These are phyloP conservation scores for Penaeus chinensis DNA, from an alignment of 1,140 invertebrate species.

Conservation along the genomic window DNA sequence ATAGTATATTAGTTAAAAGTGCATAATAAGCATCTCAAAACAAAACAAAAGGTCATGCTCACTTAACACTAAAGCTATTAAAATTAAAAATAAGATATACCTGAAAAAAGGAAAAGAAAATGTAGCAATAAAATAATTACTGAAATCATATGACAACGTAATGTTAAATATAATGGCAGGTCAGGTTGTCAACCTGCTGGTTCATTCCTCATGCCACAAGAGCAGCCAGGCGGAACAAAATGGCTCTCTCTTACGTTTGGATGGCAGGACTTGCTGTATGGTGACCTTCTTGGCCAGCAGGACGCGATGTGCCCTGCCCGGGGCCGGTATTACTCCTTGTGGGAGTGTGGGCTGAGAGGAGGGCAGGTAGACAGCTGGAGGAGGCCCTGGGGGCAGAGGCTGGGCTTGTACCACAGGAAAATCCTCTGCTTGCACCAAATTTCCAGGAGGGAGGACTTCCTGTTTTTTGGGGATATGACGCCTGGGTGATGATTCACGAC, in stretches of 20 bases:
- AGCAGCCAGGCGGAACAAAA: conserved; percentile 47
- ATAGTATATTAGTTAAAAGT: no score
- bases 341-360: conserved; percentile 39
- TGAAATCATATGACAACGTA: no score
- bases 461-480: conserved; percentile 22
- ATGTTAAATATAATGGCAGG: no score
- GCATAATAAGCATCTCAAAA: no score
- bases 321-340: conserved; percentile 39
- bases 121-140: not conserved
- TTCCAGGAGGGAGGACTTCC: conserved; percentile 27
- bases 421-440: conserved; percentile 41
- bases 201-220: conserved; percentile 51
- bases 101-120: conserved; percentile 2
- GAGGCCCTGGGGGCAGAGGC: conserved; percentile 59
- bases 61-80: not conserved
- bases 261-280: conserved; percentile 71
- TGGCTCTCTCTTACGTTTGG: conserved; percentile 71
- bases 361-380: conserved; percentile 57
- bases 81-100: conserved; percentile 1
- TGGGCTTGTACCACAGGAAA: conserved; percentile 60
- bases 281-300: conserved; percentile 67
- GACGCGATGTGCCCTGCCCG: conserved; percentile 62
- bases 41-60: no score
- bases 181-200: not conserved
- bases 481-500: conserved; percentile 25